Conservation (phyloP, 2,888 invertebrate genomes). For the Perithous albicinctus region DNA sequence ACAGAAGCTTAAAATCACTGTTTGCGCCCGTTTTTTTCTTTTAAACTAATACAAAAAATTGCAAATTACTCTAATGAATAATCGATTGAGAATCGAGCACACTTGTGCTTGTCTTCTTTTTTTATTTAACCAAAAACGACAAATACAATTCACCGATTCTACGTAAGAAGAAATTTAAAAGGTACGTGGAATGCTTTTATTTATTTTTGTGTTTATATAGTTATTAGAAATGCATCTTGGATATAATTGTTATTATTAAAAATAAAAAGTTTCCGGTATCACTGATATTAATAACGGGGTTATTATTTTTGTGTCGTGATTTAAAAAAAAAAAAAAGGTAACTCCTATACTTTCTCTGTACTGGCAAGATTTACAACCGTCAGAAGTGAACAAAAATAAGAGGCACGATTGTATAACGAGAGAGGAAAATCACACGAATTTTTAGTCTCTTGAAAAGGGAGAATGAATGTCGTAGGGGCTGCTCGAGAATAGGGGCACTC, state of each 20-base stretch:
- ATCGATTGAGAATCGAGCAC: not conserved
- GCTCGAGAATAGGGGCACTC: conserved; percentile 51
- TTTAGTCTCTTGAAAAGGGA: not conserved
- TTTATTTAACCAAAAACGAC: not conserved
- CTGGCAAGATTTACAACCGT: not conserved
- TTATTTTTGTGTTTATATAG: not conserved
- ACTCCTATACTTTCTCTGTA: not conserved
- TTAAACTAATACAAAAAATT: not conserved
- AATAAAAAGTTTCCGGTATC: not conserved
- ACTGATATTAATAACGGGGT: not conserved
- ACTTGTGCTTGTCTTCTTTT: not conserved
- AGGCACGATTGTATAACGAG: not conserved
- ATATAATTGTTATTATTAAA: not conserved
- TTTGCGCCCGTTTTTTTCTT: not conserved
- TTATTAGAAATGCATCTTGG: not conserved
- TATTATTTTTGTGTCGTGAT: not conserved
- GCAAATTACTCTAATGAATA: not conserved
- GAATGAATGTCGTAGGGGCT: conserved; percentile 43
- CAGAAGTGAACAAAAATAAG: not conserved
- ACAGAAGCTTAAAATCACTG: conserved; percentile 4
- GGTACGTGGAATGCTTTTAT: conserved; percentile 19
- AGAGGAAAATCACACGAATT: conserved; percentile 13
- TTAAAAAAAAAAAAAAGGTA: not conserved
- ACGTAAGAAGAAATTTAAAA: not conserved
- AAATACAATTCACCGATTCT: not conserved